Conservation (phyloP, 92 coral and sea anemone species). For the Porites cylindrica region DNA sequence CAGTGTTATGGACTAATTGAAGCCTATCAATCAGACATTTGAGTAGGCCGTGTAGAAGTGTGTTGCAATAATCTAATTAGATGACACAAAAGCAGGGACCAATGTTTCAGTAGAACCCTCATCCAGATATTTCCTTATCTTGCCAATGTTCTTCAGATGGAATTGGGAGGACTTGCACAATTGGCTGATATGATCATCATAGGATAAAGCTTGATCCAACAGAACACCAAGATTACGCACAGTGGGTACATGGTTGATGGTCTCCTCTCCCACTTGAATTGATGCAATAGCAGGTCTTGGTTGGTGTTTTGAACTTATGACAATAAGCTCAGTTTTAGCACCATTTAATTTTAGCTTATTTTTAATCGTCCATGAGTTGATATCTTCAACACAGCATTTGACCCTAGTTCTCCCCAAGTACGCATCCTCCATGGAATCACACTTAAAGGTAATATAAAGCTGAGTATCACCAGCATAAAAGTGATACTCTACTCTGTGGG, state of each 20-base stretch:
- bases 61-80: slow-evolving; percentile 23
- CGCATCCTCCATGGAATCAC: slow-evolving; percentile 8
- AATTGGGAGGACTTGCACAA: slow-evolving; percentile 25
- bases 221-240: slow-evolving; percentile 28
- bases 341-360: neutral
- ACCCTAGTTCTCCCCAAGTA: neutral
- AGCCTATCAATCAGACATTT: neutral
- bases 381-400: neutral
- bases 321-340: slow-evolving; percentile 1
- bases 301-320: slow-evolving; percentile 1
- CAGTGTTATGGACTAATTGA: slow-evolving; percentile 1
- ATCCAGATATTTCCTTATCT: slow-evolving; percentile 12
- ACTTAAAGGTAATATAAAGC: neutral
- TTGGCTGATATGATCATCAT: slow-evolving; percentile 17
- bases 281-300: neutral
- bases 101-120: neutral
- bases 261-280: neutral
- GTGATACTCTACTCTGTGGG: no score
- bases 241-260: neutral
- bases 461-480: neutral
- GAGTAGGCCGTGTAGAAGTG: neutral
- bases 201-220: slow-evolving; percentile 5
- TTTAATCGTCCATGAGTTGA: slow-evolving; percentile 1
- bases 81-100: slow-evolving; percentile 8
- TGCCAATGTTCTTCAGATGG: slow-evolving; percentile 34